Evolutionary conservation across 2,113 vertebrate species (phyloP).

Genomic region (Seriola dumerili): DNA sequence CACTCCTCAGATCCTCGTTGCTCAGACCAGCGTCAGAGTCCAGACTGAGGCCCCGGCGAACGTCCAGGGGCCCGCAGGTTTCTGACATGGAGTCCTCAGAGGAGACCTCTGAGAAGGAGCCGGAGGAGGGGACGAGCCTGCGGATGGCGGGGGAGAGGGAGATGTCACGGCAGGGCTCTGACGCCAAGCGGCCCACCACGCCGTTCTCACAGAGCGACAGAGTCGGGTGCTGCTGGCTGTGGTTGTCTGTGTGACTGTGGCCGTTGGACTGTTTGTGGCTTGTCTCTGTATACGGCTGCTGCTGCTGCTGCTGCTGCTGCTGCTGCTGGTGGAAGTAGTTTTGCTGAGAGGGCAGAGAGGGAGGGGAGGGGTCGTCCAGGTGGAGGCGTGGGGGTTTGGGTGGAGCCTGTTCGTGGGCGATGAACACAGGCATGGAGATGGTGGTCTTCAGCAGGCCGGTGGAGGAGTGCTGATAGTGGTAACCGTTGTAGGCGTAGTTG

Average conservation of each 20-base stretch:
- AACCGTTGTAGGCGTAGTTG: conserved; percentile 69
- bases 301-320: conserved; percentile 1
- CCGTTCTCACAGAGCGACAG: conserved; percentile 75
- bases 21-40: conserved; percentile 83
- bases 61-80: conserved; percentile 73
- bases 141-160: conserved; percentile 74
- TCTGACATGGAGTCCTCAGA: conserved; percentile 86
- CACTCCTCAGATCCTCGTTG: conserved; percentile 85
- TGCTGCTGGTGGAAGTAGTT: conserved; percentile 28
- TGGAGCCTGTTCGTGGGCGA: conserved; percentile 84
- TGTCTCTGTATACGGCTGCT: background rate
- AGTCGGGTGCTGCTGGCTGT: conserved; percentile 60
- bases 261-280: conserved; percentile 30
- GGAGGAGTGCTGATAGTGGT: conserved; percentile 61
- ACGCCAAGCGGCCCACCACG: conserved; percentile 51
- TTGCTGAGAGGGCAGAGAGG: conserved; percentile 27
- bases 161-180: conserved; percentile 73
- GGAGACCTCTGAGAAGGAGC: conserved; percentile 84
- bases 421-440: conserved; percentile 85
- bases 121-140: conserved; percentile 78
- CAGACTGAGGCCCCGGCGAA: conserved; percentile 75
- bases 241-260: background rate
- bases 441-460: conserved; percentile 82
- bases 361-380: conserved; percentile 77
- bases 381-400: conserved; percentile 88